Conservation (phyloP, 2,797 vertebrate genomes). For the Cossypha dichroa region DNA sequence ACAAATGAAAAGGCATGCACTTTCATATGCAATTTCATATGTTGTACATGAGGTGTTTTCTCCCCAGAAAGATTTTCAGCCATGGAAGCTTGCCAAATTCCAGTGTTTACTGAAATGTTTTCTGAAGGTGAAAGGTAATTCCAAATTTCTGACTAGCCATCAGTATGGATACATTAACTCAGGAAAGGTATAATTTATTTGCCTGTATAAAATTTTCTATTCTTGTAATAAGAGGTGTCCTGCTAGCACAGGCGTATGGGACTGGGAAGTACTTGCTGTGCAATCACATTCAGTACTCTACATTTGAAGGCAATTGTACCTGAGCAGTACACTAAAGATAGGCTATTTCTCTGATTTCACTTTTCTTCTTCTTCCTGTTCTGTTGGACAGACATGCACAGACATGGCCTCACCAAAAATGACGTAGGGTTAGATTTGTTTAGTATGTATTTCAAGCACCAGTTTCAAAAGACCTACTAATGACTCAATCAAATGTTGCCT, state of each 20-base stretch:
- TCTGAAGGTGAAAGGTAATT: background rate
- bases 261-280: background rate
- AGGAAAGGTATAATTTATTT: background rate
- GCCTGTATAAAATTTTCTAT: background rate
- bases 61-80: background rate
- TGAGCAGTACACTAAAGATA: background rate
- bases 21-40: background rate
- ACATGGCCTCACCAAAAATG: background rate
- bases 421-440: background rate
- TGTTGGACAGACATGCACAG: background rate
- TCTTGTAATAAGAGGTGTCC: background rate
- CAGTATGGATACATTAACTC: background rate
- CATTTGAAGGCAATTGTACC: background rate
- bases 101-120: background rate
- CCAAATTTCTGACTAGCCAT: background rate
- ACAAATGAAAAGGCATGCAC: background rate
- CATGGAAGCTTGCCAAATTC: background rate
- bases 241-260: background rate
- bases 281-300: background rate
- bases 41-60: background rate
- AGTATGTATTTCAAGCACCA: background rate
- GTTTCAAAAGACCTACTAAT: background rate
- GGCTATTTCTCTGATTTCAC: background rate
- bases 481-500: conserved; percentile 13
- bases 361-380: background rate